Conservation (phyloP, 2,797 vertebrate species). For the Gastrophryne carolinensis region DNA sequence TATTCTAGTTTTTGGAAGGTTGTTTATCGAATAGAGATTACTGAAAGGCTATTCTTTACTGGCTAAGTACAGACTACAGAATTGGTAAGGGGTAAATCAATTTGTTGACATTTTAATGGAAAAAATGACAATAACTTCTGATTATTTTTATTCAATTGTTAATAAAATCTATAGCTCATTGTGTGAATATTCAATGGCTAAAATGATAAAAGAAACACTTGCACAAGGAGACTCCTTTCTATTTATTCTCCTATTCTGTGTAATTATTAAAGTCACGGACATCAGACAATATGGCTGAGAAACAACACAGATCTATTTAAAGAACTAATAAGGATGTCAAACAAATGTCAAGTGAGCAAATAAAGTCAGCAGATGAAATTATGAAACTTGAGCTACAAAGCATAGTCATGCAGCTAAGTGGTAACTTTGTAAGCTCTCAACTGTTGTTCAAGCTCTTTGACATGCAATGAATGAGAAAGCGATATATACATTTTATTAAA, state of each 20-base stretch:
- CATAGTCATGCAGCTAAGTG: conserved; percentile 50
- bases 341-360: conserved; percentile 62
- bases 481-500: too few relatives aligned
- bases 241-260: neutral
- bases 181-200: neutral
- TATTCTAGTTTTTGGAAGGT: conserved; percentile 27
- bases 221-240: neutral
- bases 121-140: conserved; percentile 16
- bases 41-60: conserved; percentile 31
- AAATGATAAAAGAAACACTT: neutral
- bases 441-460: conserved; percentile 58
- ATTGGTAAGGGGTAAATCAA: conserved; percentile 38
- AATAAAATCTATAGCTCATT: neutral
- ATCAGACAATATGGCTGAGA: neutral
- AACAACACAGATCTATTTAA: conserved; percentile 33
- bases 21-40: conserved; percentile 45
- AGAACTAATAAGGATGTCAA: conserved; percentile 58
- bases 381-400: conserved; percentile 66
- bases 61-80: conserved; percentile 20
- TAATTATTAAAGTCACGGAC: conserved; percentile 4
- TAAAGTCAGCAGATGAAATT: conserved; percentile 62
- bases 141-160: conserved; percentile 29
- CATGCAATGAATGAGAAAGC: conserved; percentile 54
- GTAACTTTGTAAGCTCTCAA: conserved; percentile 55
- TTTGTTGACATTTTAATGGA: conserved; percentile 24